Conservation (phyloP, 64 coral and sea anemone species). For the Pocillopora damicornis region DNA sequence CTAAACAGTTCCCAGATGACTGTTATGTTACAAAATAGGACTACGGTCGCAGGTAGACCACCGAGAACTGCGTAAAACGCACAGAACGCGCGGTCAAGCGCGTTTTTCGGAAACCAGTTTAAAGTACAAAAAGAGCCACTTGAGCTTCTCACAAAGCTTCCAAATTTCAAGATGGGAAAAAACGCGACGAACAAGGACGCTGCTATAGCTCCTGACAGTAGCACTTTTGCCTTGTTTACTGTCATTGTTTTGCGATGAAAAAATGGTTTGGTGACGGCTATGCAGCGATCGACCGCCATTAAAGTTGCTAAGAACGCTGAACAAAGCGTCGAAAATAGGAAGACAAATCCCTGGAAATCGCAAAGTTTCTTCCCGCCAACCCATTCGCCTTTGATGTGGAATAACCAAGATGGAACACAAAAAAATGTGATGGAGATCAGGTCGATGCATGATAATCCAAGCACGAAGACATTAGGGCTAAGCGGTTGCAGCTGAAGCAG, state of each 20-base stretch:
- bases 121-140: conserved; percentile 71
- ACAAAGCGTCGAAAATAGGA: conserved; percentile 64
- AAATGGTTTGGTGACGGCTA: conserved; percentile 67
- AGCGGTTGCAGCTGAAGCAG: conserved; percentile 48
- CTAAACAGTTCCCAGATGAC: conserved; percentile 65
- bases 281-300: conserved; percentile 69
- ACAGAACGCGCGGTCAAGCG: conserved; percentile 58
- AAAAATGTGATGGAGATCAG: conserved; percentile 27
- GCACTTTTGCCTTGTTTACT: conserved; percentile 30
- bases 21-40: conserved; percentile 73
- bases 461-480: conserved; percentile 62
- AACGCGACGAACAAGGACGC: conserved; percentile 43
- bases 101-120: conserved; percentile 69
- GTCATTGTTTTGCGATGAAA: conserved; percentile 74
- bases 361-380: conserved; percentile 68
- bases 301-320: conserved; percentile 72
- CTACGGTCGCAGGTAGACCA: conserved; percentile 40
- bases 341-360: conserved; percentile 86
- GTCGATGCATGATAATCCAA: conserved; percentile 59
- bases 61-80: conserved; percentile 62
- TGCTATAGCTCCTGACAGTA: conserved; percentile 25
- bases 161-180: conserved; percentile 65
- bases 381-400: conserved; percentile 53
- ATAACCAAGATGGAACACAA: conserved; percentile 71
- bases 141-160: conserved; percentile 68